Evolutionary conservation across 2,888 invertebrate genomes (phyloP).

Genomic region (Mechanitis messenoides): DNA sequence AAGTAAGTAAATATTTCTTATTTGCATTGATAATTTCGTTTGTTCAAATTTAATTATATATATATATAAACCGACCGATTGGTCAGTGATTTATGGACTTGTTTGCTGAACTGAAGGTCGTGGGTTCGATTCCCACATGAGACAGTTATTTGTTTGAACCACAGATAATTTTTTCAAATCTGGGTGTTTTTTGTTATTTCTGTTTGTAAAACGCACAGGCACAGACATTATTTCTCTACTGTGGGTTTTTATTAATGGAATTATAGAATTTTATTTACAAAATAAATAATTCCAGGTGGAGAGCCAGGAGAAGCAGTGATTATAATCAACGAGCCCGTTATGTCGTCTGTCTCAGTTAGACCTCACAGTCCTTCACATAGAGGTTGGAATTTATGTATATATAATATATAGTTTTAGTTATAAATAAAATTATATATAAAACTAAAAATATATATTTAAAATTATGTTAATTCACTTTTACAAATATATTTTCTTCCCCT

Average conservation of each 20-base stretch:
- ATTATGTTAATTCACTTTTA: background rate
- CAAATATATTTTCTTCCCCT: background rate
- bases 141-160: too few relatives aligned
- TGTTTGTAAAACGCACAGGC: too few relatives aligned
- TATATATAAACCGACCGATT: too few relatives aligned
- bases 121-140: too few relatives aligned
- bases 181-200: too few relatives aligned
- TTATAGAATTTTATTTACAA: background rate
- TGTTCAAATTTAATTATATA: too few relatives aligned
- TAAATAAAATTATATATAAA: background rate
- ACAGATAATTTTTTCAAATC: too few relatives aligned
- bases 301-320: conserved; percentile 73
- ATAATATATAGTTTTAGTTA: background rate
- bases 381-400: conserved; percentile 20
- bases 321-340: conserved; percentile 69
- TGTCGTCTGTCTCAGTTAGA: conserved; percentile 54
- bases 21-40: too few relatives aligned
- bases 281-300: conserved; percentile 45
- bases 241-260: background rate
- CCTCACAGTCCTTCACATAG: conserved; percentile 61
- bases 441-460: background rate
- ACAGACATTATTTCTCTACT: too few relatives aligned
- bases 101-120: too few relatives aligned
- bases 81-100: too few relatives aligned
- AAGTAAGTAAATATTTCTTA: conserved; percentile 49